phyloP scores from a whole-genome alignment of 2,113 vertebrate genomes.

The Grallaria varia region DNA sequence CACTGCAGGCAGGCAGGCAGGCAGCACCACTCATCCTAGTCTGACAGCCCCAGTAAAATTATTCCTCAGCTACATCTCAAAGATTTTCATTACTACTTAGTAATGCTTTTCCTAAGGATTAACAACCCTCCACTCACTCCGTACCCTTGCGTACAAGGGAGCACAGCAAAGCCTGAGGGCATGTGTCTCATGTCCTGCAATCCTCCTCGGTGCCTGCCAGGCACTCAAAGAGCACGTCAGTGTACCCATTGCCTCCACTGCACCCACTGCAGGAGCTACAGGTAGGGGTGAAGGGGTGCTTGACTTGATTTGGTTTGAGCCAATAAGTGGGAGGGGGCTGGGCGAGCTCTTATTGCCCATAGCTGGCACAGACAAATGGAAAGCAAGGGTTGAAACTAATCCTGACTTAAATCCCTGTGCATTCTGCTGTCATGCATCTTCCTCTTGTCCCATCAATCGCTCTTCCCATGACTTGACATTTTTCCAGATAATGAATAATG shows the following conservation, averaged over 20 bases:
- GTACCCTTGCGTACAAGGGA: background rate
- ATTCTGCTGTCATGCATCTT: background rate
- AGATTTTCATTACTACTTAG: background rate
- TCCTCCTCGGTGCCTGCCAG: background rate
- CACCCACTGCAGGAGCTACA: accelerated
- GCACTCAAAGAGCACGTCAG: accelerated
- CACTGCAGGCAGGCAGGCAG: accelerated
- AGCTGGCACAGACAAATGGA: background rate
- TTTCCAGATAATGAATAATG: background rate
- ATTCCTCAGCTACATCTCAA: background rate
- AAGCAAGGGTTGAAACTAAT: background rate
- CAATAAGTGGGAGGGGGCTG: background rate
- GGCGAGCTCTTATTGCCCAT: background rate
- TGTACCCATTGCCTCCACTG: accelerated
- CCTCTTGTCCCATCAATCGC: background rate
- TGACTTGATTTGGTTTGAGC: accelerated
- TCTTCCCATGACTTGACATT: background rate
- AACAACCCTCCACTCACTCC: background rate
- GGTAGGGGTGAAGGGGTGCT: no score
- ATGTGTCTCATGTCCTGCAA: accelerated
- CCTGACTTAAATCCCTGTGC: background rate
- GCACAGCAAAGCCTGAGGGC: background rate
- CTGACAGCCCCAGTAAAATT: background rate
- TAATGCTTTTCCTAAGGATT: background rate
- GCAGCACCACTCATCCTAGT: accelerated